Percentiles rank a stretch among this genome's conserved stretches.
Evolutionary conservation across 2,113 vertebrate genomes (phyloP).

Genomic region (Elgaria multicarinata): DNA sequence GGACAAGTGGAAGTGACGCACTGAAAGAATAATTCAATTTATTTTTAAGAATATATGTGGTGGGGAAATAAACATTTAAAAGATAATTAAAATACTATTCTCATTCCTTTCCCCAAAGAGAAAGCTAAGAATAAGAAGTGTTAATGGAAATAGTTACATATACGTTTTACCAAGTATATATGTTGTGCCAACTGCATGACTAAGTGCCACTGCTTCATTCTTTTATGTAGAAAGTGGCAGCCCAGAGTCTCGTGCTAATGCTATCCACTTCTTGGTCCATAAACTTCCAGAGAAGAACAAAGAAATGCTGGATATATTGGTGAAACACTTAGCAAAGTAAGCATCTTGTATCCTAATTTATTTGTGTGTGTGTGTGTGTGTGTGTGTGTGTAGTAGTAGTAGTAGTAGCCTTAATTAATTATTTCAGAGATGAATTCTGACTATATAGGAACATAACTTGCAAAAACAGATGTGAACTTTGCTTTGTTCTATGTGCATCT

Average conservation of each 20-base stretch:
- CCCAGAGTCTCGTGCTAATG: constrained; percentile 91
- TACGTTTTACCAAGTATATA: constrained; percentile 13
- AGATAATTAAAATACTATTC: constrained; percentile 15
- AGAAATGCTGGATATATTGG: constrained; percentile 92
- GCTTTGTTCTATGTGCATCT: constrained; percentile 65
- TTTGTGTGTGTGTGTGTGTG: too few species aligned
- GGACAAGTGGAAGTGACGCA: neutral
- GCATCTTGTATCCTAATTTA: constrained; percentile 55
- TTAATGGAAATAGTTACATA: neutral
- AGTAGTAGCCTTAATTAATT: too few species aligned
- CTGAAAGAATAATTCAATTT: neutral
- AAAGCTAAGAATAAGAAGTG: neutral
- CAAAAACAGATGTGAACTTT: constrained; percentile 52
- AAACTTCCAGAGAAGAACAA: constrained; percentile 95
- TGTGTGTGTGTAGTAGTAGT: too few species aligned
- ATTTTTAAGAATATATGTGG: neutral
- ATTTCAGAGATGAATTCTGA: constrained; percentile 39
- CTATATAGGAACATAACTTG: constrained; percentile 50
- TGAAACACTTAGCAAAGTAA: constrained; percentile 97
- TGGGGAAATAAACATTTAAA: constrained; percentile 1
- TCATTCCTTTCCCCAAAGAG: neutral
- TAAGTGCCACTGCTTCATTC: constrained; percentile 6
- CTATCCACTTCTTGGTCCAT: constrained; percentile 94
- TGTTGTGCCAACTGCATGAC: constrained; percentile 25
- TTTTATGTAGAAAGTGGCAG: constrained; percentile 85